phyloP scores from a whole-genome alignment of 2,888 invertebrate genomes.

The Orgyia antiqua region DNA sequence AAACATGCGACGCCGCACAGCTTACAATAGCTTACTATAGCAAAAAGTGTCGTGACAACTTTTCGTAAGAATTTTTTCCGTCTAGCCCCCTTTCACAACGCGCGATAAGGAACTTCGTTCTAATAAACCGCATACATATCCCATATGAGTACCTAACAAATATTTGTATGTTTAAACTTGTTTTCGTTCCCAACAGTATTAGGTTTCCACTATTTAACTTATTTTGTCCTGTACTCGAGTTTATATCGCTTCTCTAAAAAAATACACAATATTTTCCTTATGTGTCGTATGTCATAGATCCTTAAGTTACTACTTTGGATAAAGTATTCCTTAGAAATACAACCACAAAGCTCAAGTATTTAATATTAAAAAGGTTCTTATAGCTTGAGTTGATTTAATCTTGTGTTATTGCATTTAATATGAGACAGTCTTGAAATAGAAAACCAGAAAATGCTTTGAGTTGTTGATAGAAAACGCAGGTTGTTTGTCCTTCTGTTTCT shows the following conservation, averaged over 20 bases:
- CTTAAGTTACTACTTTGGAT: conserved; percentile 24
- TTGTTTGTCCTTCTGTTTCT: too few relatives aligned
- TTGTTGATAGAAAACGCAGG: too few relatives aligned
- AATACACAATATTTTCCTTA: conserved; percentile 15
- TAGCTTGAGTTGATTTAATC: background rate
- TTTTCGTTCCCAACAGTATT: conserved; percentile 13
- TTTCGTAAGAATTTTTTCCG: too few relatives aligned
- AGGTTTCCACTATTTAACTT: conserved; percentile 37
- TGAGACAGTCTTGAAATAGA: conserved; percentile 7
- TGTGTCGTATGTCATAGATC: conserved; percentile 18
- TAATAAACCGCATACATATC: too few relatives aligned
- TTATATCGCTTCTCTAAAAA: conserved; percentile 26
- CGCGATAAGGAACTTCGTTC: too few relatives aligned
- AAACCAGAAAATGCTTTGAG: conserved; percentile 1
- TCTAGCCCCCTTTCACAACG: too few relatives aligned
- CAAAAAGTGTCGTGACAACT: too few relatives aligned
- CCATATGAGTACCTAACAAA: too few relatives aligned
- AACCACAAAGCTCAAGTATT: too few relatives aligned
- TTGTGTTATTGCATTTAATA: conserved; percentile 4
- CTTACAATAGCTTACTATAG: too few relatives aligned
- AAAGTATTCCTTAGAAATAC: conserved; percentile 7
- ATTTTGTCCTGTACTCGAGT: conserved; percentile 30
- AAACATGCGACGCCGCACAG: too few relatives aligned
- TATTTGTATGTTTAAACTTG: background rate
- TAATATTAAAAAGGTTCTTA: conserved; percentile 31